Percentiles rank a stretch among this genome's conserved stretches.
Evolutionary conservation across 1,140 invertebrate genomes (phyloP).

Genomic region (Hyles vespertilio): DNA sequence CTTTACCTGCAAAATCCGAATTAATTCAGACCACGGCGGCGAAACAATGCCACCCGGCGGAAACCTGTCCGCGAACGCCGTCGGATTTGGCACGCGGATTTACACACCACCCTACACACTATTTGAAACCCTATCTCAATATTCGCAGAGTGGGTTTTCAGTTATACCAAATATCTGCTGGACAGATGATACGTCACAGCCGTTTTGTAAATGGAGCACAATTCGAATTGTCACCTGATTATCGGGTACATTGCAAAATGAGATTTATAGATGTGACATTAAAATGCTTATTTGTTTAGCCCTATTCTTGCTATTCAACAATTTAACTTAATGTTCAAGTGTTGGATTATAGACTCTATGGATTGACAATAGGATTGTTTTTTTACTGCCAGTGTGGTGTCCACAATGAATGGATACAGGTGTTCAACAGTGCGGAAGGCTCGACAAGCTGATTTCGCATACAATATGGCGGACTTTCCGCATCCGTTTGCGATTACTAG

Average conservation of each 20-base stretch:
- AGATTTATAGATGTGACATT: constrained; percentile 27
- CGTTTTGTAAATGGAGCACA: constrained; percentile 56
- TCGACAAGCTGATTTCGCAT: constrained; percentile 63
- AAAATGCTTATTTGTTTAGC: constrained; percentile 16
- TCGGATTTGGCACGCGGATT: constrained; percentile 39
- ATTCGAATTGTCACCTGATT: constrained; percentile 61
- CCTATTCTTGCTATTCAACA: constrained; percentile 1
- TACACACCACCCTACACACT: constrained; percentile 16
- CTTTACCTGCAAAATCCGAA: constrained; percentile 52
- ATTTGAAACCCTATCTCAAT: constrained; percentile 18
- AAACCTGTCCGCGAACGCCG: constrained; percentile 47
- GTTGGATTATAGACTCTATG: constrained; percentile 5
- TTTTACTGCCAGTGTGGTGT: constrained; percentile 14
- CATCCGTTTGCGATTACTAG: constrained; percentile 55
- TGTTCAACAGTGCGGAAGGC: constrained; percentile 62
- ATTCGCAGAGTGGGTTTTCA: constrained; percentile 23
- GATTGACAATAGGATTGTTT: constrained; percentile 13
- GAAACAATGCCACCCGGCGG: constrained; percentile 42
- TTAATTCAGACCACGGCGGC: constrained; percentile 52
- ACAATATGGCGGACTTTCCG: constrained; percentile 64
- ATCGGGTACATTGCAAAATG: constrained; percentile 26
- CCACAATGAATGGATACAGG: constrained; percentile 43
- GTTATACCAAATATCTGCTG: constrained; percentile 29
- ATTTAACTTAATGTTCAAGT: no score
- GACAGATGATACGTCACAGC: constrained; percentile 40